phyloP scores from a whole-genome alignment of 2,888 invertebrate genomes.

The Pristionchus mayeri region DNA sequence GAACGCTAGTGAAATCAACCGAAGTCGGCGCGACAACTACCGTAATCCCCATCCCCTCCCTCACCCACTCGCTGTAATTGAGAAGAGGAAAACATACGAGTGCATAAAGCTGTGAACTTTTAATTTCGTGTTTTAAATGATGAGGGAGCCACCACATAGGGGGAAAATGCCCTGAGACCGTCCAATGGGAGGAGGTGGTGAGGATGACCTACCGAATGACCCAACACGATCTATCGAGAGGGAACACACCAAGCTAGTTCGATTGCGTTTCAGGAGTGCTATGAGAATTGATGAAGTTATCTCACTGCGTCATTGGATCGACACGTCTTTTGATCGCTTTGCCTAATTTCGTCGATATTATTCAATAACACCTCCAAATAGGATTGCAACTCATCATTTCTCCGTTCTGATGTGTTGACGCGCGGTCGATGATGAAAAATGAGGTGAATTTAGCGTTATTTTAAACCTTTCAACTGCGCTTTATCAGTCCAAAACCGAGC shows the following conservation, averaged over 20 bases:
- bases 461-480: background rate
- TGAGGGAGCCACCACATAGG: background rate
- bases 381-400: no score
- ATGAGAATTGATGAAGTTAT: no score
- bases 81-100: background rate
- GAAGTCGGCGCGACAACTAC: background rate
- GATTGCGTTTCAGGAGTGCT: no score
- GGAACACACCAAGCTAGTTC: no score
- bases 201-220: background rate
- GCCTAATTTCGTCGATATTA: no score
- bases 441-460: constrained; percentile 10
- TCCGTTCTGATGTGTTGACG: background rate
- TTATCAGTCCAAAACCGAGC: background rate
- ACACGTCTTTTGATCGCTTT: no score
- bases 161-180: background rate
- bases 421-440: constrained; percentile 21
- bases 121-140: constrained; percentile 90
- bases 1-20: background rate
- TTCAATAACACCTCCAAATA: no score
- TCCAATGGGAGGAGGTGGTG: background rate
- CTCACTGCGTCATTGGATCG: no score
- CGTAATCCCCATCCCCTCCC: background rate
- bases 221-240: no score
- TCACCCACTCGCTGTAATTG: background rate
- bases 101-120: constrained; percentile 32